Percentiles rank a stretch among this genome's conserved stretches.
These are phyloP conservation scores for Epinephelus fuscoguttatus DNA, from an alignment of 2,113 vertebrate genomes.

Conservation along the genomic window DNA sequence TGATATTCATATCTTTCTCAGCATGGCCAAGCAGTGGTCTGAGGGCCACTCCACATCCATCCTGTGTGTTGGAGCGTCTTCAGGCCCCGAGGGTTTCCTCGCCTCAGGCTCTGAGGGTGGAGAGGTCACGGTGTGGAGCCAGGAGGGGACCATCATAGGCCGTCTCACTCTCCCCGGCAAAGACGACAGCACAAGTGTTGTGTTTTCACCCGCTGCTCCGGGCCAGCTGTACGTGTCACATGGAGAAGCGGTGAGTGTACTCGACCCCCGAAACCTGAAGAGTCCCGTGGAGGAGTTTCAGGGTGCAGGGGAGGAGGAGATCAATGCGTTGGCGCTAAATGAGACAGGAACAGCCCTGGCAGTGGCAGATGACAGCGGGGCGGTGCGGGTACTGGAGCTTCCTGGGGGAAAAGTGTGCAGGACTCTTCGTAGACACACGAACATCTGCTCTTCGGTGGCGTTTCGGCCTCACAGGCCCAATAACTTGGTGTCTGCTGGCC, in stretches of 20 bases:
- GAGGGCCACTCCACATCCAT: slow-evolving; percentile 87
- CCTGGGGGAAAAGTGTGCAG: slow-evolving; percentile 89
- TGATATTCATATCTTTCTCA: slow-evolving; percentile 15
- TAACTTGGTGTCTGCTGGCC: slow-evolving; percentile 93
- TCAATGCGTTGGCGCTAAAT: slow-evolving; percentile 91
- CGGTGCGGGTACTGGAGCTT: slow-evolving; percentile 91
- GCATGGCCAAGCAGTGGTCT: slow-evolving; percentile 89
- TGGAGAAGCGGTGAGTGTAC: slow-evolving; percentile 86
- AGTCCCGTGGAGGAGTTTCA: slow-evolving; percentile 80
- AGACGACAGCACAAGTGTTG: slow-evolving; percentile 87
- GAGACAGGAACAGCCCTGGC: slow-evolving; percentile 88
- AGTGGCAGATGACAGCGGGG: slow-evolving; percentile 92
- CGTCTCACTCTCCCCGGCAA: slow-evolving; percentile 75
- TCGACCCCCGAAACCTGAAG: slow-evolving; percentile 89
- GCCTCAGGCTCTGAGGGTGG: slow-evolving; percentile 92
- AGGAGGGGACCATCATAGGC: slow-evolving; percentile 79
- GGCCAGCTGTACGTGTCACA: slow-evolving; percentile 87
- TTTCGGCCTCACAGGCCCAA: slow-evolving; percentile 94
- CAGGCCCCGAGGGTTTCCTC: slow-evolving; percentile 84
- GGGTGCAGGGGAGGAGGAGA: slow-evolving; percentile 91
- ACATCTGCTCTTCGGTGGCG: slow-evolving; percentile 94
- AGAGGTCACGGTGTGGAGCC: slow-evolving; percentile 88
- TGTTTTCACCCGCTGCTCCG: slow-evolving; percentile 84
- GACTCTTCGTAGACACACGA: slow-evolving; percentile 91
- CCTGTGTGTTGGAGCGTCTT: slow-evolving; percentile 85